Percentiles rank a stretch among this genome's conserved stretches.
phyloP scores from a whole-genome alignment of 2,888 invertebrate species.

The Odontocerum albicorne region DNA sequence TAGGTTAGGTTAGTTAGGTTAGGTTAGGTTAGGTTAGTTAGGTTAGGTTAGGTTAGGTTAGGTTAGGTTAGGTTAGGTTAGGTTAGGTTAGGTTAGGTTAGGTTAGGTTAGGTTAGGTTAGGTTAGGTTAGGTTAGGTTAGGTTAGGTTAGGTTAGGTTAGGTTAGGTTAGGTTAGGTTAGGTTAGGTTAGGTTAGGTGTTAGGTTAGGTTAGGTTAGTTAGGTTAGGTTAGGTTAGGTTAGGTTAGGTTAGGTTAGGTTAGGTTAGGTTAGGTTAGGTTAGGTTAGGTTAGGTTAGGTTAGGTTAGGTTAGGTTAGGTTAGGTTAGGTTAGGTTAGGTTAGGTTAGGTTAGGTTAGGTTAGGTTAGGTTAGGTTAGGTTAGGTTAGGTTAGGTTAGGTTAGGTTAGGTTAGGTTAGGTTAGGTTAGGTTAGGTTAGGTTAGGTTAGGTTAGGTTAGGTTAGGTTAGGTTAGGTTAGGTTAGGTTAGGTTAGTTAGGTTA shows the following conservation, averaged over 20 bases:
- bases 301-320: slow-evolving; percentile 33
- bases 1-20: slow-evolving; percentile 37
- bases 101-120: slow-evolving; percentile 35
- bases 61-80: slow-evolving; percentile 35
- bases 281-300: slow-evolving; percentile 36
- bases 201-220: slow-evolving; percentile 7
- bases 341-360: slow-evolving; percentile 34
- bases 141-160: slow-evolving; percentile 30
- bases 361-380: slow-evolving; percentile 33
- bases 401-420: slow-evolving; percentile 26
- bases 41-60: slow-evolving; percentile 26
- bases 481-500: slow-evolving; percentile 29
- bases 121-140: slow-evolving; percentile 31
- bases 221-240: slow-evolving; percentile 7
- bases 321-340: slow-evolving; percentile 35
- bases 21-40: slow-evolving; percentile 35
- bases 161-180: slow-evolving; percentile 7
- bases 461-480: slow-evolving; percentile 26
- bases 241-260: slow-evolving; percentile 32
- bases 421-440: slow-evolving; percentile 27
- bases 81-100: slow-evolving; percentile 34
- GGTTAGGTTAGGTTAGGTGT: slow-evolving; percentile 32
- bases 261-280: slow-evolving; percentile 33
- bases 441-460: slow-evolving; percentile 27
- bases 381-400: slow-evolving; percentile 35